phyloP scores from a whole-genome alignment of 2,113 vertebrate genomes.

The Dicrurus megarhynchus region DNA sequence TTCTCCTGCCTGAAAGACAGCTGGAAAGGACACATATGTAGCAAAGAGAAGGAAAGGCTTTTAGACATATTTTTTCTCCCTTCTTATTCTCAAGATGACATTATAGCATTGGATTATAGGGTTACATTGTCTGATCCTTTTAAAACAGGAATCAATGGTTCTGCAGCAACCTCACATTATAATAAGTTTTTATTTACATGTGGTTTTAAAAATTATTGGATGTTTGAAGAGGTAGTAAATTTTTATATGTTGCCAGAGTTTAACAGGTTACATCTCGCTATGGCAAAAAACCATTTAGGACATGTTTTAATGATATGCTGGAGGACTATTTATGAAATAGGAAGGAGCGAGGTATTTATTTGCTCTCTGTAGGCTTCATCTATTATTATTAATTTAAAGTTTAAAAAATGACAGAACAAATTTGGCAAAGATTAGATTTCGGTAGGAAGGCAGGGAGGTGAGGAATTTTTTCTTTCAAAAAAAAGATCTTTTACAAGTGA shows the following conservation, averaged over 20 bases:
- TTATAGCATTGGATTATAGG: not conserved
- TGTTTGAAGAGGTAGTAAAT: not conserved
- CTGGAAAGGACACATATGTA: not conserved
- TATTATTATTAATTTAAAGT: not conserved
- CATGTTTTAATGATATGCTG: not conserved
- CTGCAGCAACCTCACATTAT: not conserved
- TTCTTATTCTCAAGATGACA: not conserved
- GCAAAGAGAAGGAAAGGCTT: not conserved
- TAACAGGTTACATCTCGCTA: not conserved
- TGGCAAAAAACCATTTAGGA: not conserved
- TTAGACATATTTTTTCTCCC: not conserved
- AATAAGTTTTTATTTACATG: not conserved
- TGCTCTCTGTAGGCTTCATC: not conserved
- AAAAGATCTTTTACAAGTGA: not conserved
- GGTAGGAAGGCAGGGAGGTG: not conserved
- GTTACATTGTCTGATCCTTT: not conserved
- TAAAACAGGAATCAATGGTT: not conserved
- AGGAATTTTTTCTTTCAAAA: not conserved
- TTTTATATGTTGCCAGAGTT: not conserved
- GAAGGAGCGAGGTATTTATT: not conserved
- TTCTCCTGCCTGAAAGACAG: not conserved
- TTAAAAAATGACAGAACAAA: not conserved
- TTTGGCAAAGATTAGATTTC: not conserved
- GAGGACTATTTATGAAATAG: not conserved
- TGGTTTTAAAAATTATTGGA: not conserved